These are phyloP conservation scores for Anser brachyrhynchus DNA, from an alignment of 2,113 vertebrate genomes.

Conservation along the genomic window DNA sequence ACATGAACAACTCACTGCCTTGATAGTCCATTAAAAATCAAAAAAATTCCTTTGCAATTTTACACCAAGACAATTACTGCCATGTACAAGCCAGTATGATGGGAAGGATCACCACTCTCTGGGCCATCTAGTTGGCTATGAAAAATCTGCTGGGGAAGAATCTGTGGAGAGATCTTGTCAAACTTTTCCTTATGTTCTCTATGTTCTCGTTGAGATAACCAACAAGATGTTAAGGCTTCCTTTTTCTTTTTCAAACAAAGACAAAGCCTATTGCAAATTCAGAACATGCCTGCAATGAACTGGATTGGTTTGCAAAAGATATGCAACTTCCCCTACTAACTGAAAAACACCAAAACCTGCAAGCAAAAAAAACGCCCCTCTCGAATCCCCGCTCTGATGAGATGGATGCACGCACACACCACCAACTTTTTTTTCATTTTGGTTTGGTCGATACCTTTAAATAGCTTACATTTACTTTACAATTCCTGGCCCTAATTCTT, in stretches of 20 bases:
- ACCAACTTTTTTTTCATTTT: background rate
- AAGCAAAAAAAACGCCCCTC: background rate
- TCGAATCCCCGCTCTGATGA: background rate
- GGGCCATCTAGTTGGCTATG: background rate
- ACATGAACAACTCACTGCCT: background rate
- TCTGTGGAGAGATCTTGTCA: background rate
- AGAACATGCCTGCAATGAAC: background rate
- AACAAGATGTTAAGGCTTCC: background rate
- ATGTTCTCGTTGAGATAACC: background rate
- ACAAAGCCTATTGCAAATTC: background rate
- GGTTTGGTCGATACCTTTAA: background rate
- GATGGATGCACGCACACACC: rapidly evolving
- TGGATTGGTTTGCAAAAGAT: background rate
- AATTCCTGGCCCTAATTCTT: background rate
- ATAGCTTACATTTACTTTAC: background rate
- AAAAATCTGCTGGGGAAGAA: background rate
- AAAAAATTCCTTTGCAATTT: background rate
- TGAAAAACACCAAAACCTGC: background rate
- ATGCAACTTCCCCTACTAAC: background rate
- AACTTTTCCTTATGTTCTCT: background rate
- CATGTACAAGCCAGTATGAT: background rate
- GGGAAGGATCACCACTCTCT: background rate
- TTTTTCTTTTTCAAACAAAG: background rate
- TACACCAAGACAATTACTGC: background rate
- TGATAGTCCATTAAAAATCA: background rate